Conservation (phyloP, 2,113 vertebrate species). For the Odontophorus gujanensis region DNA sequence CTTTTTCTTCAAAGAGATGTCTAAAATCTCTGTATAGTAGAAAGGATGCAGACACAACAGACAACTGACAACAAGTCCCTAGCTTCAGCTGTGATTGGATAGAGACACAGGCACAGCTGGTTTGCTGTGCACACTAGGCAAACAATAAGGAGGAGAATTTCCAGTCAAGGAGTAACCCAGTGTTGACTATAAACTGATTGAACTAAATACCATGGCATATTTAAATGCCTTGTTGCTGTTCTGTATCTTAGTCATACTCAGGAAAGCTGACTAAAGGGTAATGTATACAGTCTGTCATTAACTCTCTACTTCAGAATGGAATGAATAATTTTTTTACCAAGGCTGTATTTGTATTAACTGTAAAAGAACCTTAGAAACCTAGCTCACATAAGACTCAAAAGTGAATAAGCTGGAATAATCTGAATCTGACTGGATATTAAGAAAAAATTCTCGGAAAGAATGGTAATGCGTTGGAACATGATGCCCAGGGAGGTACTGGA, state of each 20-base stretch:
- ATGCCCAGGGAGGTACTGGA: too few relatives aligned
- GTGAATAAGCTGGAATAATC: background rate
- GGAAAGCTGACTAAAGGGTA: background rate
- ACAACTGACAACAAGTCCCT: background rate
- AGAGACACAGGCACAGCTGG: background rate
- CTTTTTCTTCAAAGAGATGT: background rate
- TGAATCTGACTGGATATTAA: background rate
- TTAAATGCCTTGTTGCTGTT: background rate
- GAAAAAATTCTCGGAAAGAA: too few relatives aligned
- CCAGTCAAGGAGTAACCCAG: background rate
- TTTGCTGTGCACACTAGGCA: background rate
- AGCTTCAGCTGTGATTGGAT: background rate
- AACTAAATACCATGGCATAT: background rate
- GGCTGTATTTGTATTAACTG: background rate
- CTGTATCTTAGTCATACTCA: background rate
- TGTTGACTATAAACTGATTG: background rate
- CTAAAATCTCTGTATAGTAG: background rate
- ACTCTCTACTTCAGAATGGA: background rate
- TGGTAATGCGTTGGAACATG: too few relatives aligned
- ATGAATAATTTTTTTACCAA: background rate
- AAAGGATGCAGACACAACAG: background rate
- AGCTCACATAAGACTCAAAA: background rate
- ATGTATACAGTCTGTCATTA: background rate
- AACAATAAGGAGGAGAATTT: background rate
- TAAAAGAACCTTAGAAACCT: background rate